Evolutionary conservation across 1,140 invertebrate species (phyloP), one percentile per base, ranked within the genome.

Genomic region (Drosophila busckii): DNA sequence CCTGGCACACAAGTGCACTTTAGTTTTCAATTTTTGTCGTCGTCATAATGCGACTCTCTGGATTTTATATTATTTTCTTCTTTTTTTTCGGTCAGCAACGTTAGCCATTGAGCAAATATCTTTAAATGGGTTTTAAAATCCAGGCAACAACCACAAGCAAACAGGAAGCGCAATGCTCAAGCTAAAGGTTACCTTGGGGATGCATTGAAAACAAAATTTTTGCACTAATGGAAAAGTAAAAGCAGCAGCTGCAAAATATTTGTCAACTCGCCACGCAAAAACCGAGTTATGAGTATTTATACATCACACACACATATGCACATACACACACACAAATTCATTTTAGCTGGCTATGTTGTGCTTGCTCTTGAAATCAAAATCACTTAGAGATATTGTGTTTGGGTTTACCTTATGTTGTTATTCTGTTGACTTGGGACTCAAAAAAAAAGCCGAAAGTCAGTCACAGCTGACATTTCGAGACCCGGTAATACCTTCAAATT

Each of bases 211-310:
- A 52, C 62, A 71, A 63, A 71, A 73, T 73, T 53, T 71, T 53
- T 67, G 69, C 62, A 73, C 69, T 73, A 73, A 73, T 73, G 69
- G 69, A 73, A 73, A 73, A 73, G 69, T 73, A 73, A 73, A 73
- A 73, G 69, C 69, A 63, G 69, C 46, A 38, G 41, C 41, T 45
- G 34, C 40, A 54, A 52, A 60, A 38, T 31, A 44, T 35, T 52
- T 40, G 37, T 45, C 10, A 26, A 35, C 20, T 35, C 31, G n/a
- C 5, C 31, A 26, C 23, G 26, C 49, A 17, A 53, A 69, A 71
- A 53, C n/a, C 41, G 50, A 66, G 58, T 70, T 44, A 64, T 37
- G 44, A 54, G 63, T 54, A 48, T 45, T 22, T 37, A 23, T 13
- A 20, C 20, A 34, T 23, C 55, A 35, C 48, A 38, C 29, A 34